phyloP scores from a whole-genome alignment of 2,888 invertebrate species.

The Platerodrilus igneus region DNA sequence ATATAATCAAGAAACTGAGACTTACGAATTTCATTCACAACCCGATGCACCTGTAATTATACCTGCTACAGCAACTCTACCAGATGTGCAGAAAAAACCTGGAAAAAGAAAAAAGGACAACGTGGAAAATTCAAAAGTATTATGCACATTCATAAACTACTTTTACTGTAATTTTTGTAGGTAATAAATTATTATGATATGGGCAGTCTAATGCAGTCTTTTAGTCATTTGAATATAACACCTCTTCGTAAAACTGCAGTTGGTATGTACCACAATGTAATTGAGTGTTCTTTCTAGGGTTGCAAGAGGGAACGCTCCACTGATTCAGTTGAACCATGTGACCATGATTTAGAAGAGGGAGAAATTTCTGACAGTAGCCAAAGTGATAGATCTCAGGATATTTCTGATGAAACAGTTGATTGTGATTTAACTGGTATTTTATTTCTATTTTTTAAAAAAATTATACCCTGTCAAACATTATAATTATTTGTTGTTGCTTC shows the following conservation, averaged over 20 bases:
- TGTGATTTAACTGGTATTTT: slow-evolving; percentile 14
- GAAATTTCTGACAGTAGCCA: slow-evolving; percentile 57
- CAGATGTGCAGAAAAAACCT: slow-evolving; percentile 31
- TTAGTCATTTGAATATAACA: slow-evolving; percentile 49
- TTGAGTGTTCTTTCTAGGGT: slow-evolving; percentile 44
- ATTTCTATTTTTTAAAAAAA: no score
- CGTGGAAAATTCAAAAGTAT: slow-evolving; percentile 24
- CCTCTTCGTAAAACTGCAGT: slow-evolving; percentile 51
- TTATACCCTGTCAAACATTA: no score
- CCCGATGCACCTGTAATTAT: slow-evolving; percentile 47
- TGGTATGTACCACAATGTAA: slow-evolving; percentile 52
- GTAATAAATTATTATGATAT: slow-evolving; percentile 46
- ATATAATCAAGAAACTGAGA: slow-evolving; percentile 70
- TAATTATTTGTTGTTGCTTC: no score
- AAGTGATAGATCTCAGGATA: slow-evolving; percentile 8
- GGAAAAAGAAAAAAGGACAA: slow-evolving; percentile 23
- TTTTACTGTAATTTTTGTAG: slow-evolving; percentile 28
- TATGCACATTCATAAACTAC: neutral
- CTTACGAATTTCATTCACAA: slow-evolving; percentile 78
- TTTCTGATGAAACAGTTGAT: slow-evolving; percentile 13
- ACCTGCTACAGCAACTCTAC: slow-evolving; percentile 31
- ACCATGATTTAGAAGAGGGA: slow-evolving; percentile 57
- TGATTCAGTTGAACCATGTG: slow-evolving; percentile 29
- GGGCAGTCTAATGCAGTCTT: slow-evolving; percentile 43
- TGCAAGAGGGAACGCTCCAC: slow-evolving; percentile 33